Evolutionary conservation across 1,140 invertebrate genomes (phyloP), one percentile per base, ranked within the genome.

Genomic region (Drosophila bipectinata): DNA sequence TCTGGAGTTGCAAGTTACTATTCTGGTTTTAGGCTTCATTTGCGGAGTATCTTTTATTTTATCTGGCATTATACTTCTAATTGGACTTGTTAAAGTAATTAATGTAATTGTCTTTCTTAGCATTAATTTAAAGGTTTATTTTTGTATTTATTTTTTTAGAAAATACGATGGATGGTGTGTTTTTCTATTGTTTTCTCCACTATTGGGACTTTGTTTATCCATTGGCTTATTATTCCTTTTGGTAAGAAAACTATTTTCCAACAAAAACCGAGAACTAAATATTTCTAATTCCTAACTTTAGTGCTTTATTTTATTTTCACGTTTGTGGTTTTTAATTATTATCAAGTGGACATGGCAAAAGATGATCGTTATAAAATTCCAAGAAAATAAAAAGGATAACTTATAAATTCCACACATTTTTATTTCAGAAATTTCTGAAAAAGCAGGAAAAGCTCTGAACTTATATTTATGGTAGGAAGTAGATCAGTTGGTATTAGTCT

Each of bases 141-240:
- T 3, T 30, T 26, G 15, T 15, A 18, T 18, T 18, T 18, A 18
- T 4, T 8, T 41, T 2, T 3, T 37, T 24, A 67, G 63, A 14
- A 21, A 1, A 7, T 28, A 0, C 32, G 60, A 0, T 28, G 18
- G 3, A 14, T 67, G 10, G 63, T 67, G 1, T 41, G 47, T 15
- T 6, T 8, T 1, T 67, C 63, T 0, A 52, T 67, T 26, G 0
- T 67, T 8, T 28, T 67, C 21, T 52, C 18, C 14, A 47, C 47
- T 0, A 5, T 67, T 2, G 63, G 63, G 0, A 24, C 52, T 4
- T 52, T 67, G 24, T 64, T 64, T 6, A 28, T 64, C 3, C 63
- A 67, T 12, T 67, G 63, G 63, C 5, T 64, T 26, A 67, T 67
- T 7, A 12, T 67, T 8, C 60, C 63, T 2, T 18, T 67, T 2